phyloP scores from a whole-genome alignment of 2,888 invertebrate genomes.

The Amiota communis region DNA sequence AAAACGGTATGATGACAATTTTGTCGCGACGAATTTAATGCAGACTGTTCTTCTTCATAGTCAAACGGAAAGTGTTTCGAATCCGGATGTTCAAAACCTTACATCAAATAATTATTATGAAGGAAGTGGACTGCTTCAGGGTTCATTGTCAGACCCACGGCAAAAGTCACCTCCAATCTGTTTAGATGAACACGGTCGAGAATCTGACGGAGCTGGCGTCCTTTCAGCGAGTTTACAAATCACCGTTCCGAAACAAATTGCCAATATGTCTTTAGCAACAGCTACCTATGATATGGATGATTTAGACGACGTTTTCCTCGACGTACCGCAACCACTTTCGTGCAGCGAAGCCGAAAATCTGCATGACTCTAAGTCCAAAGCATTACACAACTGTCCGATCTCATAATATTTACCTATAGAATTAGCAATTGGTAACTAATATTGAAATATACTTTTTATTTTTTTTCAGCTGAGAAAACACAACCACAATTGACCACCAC shows the following conservation, averaged over 20 bases:
- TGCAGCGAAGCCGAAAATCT: slow-evolving; percentile 51
- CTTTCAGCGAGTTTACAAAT: slow-evolving; percentile 88
- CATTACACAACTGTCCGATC: neutral
- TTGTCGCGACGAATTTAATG: neutral
- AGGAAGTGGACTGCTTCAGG: neutral
- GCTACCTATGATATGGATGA: slow-evolving; percentile 44
- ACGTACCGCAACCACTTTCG: slow-evolving; percentile 61
- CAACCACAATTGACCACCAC: neutral
- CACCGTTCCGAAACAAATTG: slow-evolving; percentile 73
- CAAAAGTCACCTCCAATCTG: slow-evolving; percentile 77
- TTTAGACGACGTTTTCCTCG: slow-evolving; percentile 73
- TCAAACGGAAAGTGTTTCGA: neutral
- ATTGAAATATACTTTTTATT: too few species aligned
- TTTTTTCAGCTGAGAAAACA: too few species aligned
- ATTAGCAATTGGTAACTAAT: neutral
- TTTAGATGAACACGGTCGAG: slow-evolving; percentile 74
- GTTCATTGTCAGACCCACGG: slow-evolving; percentile 68
- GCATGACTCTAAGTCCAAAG: neutral
- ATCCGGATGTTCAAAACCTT: neutral
- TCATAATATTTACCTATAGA: neutral
- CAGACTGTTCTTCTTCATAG: neutral
- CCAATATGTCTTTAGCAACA: neutral
- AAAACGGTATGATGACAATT: slow-evolving; percentile 1
- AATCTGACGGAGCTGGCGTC: slow-evolving; percentile 66
- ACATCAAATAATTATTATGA: slow-evolving; percentile 1